Evolutionary conservation across 2,888 invertebrate genomes (phyloP).

Genomic region (Heterodera filipjevi): DNA sequence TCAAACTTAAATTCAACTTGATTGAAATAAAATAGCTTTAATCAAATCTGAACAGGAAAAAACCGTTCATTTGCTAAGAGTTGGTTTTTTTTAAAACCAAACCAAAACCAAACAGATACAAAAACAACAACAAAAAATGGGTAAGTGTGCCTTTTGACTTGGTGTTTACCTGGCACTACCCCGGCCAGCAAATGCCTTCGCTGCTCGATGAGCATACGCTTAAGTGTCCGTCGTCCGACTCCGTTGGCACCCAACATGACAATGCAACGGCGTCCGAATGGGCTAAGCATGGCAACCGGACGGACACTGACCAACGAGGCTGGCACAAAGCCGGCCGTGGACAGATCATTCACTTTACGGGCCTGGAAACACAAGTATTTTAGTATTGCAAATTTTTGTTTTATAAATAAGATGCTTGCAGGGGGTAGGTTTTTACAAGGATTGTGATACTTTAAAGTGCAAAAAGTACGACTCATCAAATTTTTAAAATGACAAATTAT

Average conservation of each 20-base stretch:
- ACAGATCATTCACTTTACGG: conserved; percentile 62
- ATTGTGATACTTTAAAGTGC: too few species aligned
- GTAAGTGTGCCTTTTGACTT: too few species aligned
- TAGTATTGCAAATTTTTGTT: not conserved
- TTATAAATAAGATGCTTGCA: not conserved
- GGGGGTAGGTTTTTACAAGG: too few species aligned
- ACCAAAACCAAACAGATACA: too few species aligned
- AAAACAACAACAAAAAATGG: too few species aligned
- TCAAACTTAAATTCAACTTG: conserved; percentile 6
- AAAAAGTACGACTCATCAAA: too few species aligned
- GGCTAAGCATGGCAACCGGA: conserved; percentile 84
- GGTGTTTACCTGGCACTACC: conserved; percentile 82
- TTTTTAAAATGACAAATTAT: too few species aligned
- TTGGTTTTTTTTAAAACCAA: too few species aligned
- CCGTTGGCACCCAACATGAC: conserved; percentile 90
- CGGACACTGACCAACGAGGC: conserved; percentile 44
- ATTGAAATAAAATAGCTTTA: not conserved
- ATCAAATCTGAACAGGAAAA: too few species aligned
- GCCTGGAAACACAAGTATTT: conserved; percentile 66
- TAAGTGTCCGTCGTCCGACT: conserved; percentile 91
- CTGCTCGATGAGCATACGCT: conserved; percentile 86
- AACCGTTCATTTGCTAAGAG: too few species aligned
- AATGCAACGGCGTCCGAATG: conserved; percentile 89
- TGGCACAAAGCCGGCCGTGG: conserved; percentile 50
- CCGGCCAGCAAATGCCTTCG: conserved; percentile 87